These are phyloP conservation scores for Nesidiocoris tenuis DNA, from an alignment of 2,888 invertebrate genomes.

Conservation along the genomic window DNA sequence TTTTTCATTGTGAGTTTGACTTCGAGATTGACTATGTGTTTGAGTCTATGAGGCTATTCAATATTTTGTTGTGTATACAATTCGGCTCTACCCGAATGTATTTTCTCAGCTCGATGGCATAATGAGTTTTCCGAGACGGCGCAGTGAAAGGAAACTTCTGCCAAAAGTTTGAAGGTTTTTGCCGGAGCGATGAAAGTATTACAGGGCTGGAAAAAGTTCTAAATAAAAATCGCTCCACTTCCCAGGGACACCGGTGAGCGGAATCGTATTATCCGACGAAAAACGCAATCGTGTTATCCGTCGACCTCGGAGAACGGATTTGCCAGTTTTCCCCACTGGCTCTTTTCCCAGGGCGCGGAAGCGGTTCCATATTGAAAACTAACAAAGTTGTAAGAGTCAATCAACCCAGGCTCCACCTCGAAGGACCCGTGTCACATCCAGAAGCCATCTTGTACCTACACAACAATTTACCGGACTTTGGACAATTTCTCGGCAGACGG, in stretches of 20 bases:
- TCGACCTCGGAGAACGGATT: slow-evolving; percentile 10
- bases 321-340: background rate
- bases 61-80: too few species aligned
- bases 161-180: background rate
- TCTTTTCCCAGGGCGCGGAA: slow-evolving; percentile 3
- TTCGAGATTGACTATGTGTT: too few species aligned
- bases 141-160: too few species aligned
- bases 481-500: too few species aligned
- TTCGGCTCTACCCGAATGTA: too few species aligned
- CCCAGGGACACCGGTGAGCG: background rate
- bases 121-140: too few species aligned
- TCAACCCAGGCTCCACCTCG: slow-evolving; percentile 25
- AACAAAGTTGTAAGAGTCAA: slow-evolving; percentile 45
- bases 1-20: too few species aligned
- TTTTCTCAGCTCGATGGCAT: too few species aligned
- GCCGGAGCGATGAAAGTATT: background rate
- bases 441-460: too few species aligned
- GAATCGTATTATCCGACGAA: slow-evolving; percentile 21
- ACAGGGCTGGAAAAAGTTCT: background rate
- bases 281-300: slow-evolving; percentile 18
- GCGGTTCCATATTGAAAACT: slow-evolving; percentile 45
- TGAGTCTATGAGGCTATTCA: too few species aligned
- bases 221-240: background rate
- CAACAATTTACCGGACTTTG: too few species aligned
- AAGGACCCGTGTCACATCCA: background rate